phyloP scores from a whole-genome alignment of 2,888 invertebrate genomes.

The Orthonevra nobilis region DNA sequence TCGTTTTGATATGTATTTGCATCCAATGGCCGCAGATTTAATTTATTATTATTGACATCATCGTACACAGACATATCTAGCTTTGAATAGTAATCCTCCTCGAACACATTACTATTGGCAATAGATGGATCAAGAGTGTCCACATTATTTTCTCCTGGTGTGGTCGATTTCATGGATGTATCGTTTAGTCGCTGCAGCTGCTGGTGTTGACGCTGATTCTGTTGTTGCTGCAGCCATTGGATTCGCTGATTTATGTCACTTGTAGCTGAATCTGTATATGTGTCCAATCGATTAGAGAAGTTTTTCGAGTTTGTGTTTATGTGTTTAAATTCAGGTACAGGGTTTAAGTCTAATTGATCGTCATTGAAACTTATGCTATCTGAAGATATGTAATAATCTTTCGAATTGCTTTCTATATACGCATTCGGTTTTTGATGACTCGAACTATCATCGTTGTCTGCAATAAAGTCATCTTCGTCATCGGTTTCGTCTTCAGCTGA shows the following conservation, averaged over 20 bases:
- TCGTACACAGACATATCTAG: slow-evolving; percentile 79
- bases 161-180: slow-evolving; percentile 20
- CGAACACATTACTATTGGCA: slow-evolving; percentile 64
- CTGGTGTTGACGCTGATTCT: slow-evolving; percentile 23
- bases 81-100: slow-evolving; percentile 77
- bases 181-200: slow-evolving; percentile 33
- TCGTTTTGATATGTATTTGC: slow-evolving; percentile 76
- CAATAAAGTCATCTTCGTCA: slow-evolving; percentile 64
- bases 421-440: slow-evolving; percentile 50
- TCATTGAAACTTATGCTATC: slow-evolving; percentile 76
- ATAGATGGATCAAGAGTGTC: slow-evolving; percentile 35
- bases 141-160: slow-evolving; percentile 12
- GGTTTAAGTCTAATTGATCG: slow-evolving; percentile 71
- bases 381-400: slow-evolving; percentile 79
- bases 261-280: slow-evolving; percentile 37
- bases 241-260: slow-evolving; percentile 41
- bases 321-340: slow-evolving; percentile 73
- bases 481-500: slow-evolving; percentile 70
- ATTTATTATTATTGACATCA: slow-evolving; percentile 79
- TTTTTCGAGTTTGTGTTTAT: slow-evolving; percentile 53
- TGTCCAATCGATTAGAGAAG: slow-evolving; percentile 44
- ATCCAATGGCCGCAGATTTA: slow-evolving; percentile 77
- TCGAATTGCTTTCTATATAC: slow-evolving; percentile 75
- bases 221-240: slow-evolving; percentile 43
- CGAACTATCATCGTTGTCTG: slow-evolving; percentile 31